These are phyloP conservation scores for Caenorhabditis tropicalis DNA, from an alignment of 1,140 invertebrate species.

Conservation along the genomic window DNA sequence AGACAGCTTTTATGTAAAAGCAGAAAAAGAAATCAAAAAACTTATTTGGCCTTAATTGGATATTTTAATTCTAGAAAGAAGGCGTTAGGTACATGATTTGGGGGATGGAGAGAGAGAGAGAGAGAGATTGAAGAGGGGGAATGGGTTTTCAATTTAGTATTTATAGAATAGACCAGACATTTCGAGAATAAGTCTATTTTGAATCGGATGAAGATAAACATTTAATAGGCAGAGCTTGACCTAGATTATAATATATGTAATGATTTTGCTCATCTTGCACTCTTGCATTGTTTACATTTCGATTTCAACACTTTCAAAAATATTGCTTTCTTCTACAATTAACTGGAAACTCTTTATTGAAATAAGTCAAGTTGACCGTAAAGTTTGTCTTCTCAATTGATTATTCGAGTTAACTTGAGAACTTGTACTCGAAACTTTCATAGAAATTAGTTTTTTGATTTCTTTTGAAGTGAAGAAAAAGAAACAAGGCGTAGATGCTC, in stretches of 20 bases:
- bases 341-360: no score
- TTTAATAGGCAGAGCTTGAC: no score
- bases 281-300: no score
- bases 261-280: no score
- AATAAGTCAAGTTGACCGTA: neutral
- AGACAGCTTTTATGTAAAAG: neutral
- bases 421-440: neutral
- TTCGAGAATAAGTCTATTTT: no score
- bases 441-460: neutral
- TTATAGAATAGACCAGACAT: no score
- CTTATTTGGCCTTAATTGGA: neutral
- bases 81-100: no score
- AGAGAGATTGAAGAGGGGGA: neutral
- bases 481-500: neutral
- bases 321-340: no score
- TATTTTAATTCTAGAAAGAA: no score
- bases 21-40: neutral
- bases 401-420: neutral
- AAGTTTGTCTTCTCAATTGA: neutral
- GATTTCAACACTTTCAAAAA: no score
- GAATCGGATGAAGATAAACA: no score
- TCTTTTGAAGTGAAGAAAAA: neutral
- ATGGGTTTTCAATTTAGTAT: neutral
- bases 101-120: neutral
- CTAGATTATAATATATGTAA: no score